These are phyloP conservation scores for Drosophila nannoptera DNA, from an alignment of 1,140 invertebrate genomes.

Conservation along the genomic window DNA sequence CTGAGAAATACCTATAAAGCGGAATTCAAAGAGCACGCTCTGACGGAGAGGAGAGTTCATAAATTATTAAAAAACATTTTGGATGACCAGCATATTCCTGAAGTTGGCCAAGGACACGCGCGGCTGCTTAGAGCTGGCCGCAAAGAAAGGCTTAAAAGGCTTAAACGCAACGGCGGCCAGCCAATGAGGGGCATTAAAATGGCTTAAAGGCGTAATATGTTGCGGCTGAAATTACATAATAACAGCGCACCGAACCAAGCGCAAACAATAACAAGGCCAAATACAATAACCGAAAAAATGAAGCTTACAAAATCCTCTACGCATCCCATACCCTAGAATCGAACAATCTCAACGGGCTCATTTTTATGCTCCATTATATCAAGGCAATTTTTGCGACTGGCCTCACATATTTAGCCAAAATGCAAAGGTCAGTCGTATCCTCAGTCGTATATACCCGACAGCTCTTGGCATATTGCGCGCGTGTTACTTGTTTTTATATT, in stretches of 20 bases:
- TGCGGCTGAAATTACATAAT: constrained; percentile 66
- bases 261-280: constrained; percentile 50
- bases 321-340: constrained; percentile 22
- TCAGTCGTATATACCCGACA: background rate
- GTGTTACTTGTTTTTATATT: constrained; percentile 26
- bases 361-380: too few species aligned
- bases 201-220: constrained; percentile 68
- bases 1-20: constrained; percentile 39
- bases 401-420: too few species aligned
- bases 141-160: constrained; percentile 48
- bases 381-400: too few species aligned
- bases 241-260: constrained; percentile 21
- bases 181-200: constrained; percentile 63
- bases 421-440: too few species aligned
- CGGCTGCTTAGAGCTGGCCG: constrained; percentile 1
- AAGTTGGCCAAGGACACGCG: constrained; percentile 28
- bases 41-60: constrained; percentile 26
- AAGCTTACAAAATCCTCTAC: constrained; percentile 26
- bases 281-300: constrained; percentile 35
- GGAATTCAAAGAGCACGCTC: constrained; percentile 7
- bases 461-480: background rate
- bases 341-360: background rate
- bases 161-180: constrained; percentile 44
- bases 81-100: constrained; percentile 1
- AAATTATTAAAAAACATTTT: constrained; percentile 56